These are phyloP conservation scores for Polylopha cassiicola DNA, from an alignment of 2,888 invertebrate genomes.

Conservation along the genomic window DNA sequence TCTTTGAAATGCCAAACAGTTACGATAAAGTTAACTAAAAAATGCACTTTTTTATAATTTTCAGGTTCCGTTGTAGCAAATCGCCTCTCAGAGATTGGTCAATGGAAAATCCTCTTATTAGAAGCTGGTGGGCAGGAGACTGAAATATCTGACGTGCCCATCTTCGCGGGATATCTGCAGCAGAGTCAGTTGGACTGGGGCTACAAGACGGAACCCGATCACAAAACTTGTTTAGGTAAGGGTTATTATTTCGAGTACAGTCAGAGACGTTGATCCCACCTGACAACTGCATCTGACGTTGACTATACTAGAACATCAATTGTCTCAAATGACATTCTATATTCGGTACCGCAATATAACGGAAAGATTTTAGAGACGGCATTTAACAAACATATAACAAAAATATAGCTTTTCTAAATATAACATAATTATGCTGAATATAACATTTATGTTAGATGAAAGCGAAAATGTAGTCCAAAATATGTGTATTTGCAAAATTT, in stretches of 20 bases:
- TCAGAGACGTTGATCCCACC: no score
- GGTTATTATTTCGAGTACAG: no score
- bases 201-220: conserved; percentile 93
- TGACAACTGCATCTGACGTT: no score
- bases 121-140: conserved; percentile 95
- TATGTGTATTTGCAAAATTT: no score
- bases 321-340: background rate
- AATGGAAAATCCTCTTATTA: conserved; percentile 87
- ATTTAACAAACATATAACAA: no score
- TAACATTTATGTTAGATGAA: no score
- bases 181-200: conserved; percentile 93
- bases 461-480: no score
- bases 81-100: conserved; percentile 85
- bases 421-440: no score
- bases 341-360: no score
- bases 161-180: conserved; percentile 91
- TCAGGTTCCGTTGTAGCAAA: conserved; percentile 90
- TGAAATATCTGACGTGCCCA: conserved; percentile 92
- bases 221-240: conserved; percentile 87
- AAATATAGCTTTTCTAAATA: no score
- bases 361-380: no score
- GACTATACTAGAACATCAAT: background rate
- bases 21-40: background rate
- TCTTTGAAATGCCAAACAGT: no score
- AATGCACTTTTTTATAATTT: conserved; percentile 25